These are phyloP conservation scores for Psilopogon haemacephalus DNA, from an alignment of 2,113 vertebrate genomes.

Conservation along the genomic window DNA sequence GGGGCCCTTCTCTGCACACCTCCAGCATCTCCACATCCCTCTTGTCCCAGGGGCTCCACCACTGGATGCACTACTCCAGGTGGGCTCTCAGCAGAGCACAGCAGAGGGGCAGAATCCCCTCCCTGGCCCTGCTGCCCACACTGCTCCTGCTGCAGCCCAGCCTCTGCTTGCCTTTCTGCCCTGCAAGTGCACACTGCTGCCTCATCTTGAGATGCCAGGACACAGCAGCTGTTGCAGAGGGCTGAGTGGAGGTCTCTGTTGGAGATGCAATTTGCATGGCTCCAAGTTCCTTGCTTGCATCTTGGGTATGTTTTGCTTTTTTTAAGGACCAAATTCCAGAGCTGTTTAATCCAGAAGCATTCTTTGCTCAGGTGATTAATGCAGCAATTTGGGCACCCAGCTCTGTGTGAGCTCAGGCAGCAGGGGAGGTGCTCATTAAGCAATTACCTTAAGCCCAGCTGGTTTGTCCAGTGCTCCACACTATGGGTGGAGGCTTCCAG, in stretches of 20 bases:
- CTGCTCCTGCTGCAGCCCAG: no score
- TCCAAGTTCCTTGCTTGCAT: neutral
- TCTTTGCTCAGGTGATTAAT: conserved; percentile 4
- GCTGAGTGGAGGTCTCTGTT: neutral
- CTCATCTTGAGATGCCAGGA: neutral
- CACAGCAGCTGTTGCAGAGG: neutral
- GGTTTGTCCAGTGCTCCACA: conserved; percentile 27
- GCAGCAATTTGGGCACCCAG: neutral
- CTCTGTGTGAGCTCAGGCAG: neutral
- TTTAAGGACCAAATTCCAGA: neutral
- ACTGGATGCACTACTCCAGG: no score
- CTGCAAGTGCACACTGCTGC: no score
- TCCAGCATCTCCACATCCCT: no score
- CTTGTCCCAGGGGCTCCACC: no score
- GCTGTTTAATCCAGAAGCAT: neutral
- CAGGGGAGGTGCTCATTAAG: conserved; percentile 12
- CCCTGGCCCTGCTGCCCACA: no score
- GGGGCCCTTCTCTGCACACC: no score
- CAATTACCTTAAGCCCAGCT: neutral
- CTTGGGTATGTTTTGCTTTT: neutral
- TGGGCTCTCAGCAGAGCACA: no score
- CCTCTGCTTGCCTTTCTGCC: no score
- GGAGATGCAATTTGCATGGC: neutral
- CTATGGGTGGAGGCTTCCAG: neutral
- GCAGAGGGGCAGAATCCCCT: no score